phyloP scores from a whole-genome alignment of 1,140 invertebrate species.

The Andricus grossulariae region DNA sequence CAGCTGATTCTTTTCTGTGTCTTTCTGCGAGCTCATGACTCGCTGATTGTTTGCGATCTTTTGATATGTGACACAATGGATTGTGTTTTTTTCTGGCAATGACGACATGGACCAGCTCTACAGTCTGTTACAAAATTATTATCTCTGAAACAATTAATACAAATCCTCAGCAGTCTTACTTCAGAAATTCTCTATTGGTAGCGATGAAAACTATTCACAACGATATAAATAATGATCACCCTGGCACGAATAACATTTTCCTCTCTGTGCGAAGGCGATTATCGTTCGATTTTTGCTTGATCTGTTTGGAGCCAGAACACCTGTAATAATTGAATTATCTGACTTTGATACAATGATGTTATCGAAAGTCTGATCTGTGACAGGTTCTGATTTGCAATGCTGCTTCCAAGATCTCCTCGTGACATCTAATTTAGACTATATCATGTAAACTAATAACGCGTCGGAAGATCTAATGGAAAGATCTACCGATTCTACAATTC shows the following conservation, averaged over 20 bases:
- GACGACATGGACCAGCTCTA: slow-evolving; percentile 39
- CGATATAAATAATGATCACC: slow-evolving; percentile 39
- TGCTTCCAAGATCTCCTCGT: slow-evolving; percentile 46
- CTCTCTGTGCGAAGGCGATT: slow-evolving; percentile 26
- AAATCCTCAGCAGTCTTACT: slow-evolving; percentile 32
- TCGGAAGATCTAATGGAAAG: too few species aligned
- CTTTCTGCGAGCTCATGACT: too few species aligned
- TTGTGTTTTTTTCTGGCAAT: slow-evolving; percentile 41
- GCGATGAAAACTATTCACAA: slow-evolving; percentile 36
- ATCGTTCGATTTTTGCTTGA: slow-evolving; percentile 24
- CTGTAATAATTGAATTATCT: neutral
- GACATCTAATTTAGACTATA: too few species aligned
- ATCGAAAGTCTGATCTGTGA: slow-evolving; percentile 8
- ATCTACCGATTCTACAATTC: too few species aligned
- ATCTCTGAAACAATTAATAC: slow-evolving; percentile 41
- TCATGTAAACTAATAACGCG: too few species aligned
- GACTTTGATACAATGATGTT: slow-evolving; percentile 37
- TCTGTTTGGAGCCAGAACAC: neutral
- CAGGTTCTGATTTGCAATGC: neutral
- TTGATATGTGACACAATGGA: slow-evolving; percentile 33
- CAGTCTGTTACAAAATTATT: slow-evolving; percentile 40
- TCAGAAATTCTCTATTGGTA: slow-evolving; percentile 37
- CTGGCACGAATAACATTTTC: slow-evolving; percentile 36
- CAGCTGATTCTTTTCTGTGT: neutral
- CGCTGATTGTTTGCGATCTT: neutral